Percentiles rank a stretch among this genome's conserved stretches.
These are phyloP conservation scores for Morelia viridis DNA, from an alignment of 2,797 vertebrate genomes.

Conservation along the genomic window DNA sequence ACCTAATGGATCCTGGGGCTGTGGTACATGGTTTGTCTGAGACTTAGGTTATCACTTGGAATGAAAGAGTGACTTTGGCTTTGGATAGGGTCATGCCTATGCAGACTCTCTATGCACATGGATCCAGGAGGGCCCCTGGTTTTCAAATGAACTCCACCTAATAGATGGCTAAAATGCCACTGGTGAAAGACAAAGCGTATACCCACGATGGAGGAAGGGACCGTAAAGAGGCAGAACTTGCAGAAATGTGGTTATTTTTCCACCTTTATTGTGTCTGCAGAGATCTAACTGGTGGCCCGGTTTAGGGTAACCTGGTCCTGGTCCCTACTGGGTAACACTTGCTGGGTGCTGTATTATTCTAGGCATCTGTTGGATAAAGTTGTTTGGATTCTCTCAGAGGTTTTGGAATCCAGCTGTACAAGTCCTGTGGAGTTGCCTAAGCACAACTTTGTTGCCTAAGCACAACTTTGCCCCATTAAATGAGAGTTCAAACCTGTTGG, in stretches of 20 bases:
- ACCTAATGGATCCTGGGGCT: neutral
- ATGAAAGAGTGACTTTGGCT: neutral
- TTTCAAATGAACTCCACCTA: neutral
- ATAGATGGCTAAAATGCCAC: neutral
- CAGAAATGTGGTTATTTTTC: neutral
- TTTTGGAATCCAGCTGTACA: neutral
- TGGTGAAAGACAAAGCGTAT: neutral
- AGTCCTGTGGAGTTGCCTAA: neutral
- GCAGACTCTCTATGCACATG: neutral
- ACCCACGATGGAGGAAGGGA: neutral
- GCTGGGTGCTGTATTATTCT: neutral
- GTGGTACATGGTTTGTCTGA: neutral
- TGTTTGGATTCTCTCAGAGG: neutral
- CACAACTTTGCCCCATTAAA: neutral
- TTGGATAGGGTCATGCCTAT: neutral
- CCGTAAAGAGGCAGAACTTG: neutral
- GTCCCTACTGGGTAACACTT: neutral
- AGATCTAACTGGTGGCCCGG: neutral
- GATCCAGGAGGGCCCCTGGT: neutral
- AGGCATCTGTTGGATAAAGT: neutral
- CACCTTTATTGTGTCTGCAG: neutral
- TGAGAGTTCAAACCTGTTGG: neutral
- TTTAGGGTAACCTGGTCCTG: neutral
- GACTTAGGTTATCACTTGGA: neutral
- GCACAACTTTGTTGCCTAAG: neutral